phyloP scores from a whole-genome alignment of 2,113 vertebrate species.

The Orcinus orca region DNA sequence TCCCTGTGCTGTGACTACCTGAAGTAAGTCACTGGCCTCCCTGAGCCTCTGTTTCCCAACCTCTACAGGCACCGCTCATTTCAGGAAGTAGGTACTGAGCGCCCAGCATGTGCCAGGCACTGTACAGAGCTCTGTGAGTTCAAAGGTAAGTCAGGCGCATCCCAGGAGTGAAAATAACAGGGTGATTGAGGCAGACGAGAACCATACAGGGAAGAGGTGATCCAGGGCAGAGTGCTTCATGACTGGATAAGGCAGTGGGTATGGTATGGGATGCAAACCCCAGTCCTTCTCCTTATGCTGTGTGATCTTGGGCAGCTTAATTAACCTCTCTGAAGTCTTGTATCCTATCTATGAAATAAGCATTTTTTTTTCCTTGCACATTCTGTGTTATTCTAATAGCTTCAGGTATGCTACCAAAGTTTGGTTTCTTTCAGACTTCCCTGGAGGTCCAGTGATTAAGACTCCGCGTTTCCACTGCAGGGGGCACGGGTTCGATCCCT shows the following conservation, averaged over 20 bases:
- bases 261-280: not conserved
- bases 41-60: not conserved
- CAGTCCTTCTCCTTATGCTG: not conserved
- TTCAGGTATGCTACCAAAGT: not conserved
- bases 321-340: not conserved
- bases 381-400: not conserved
- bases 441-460: too few relatives aligned
- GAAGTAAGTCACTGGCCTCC: not conserved
- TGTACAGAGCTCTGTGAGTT: not conserved
- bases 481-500: too few relatives aligned
- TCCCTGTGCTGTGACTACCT: not conserved
- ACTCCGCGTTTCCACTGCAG: too few relatives aligned
- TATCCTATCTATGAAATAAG: not conserved
- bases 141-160: not conserved
- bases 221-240: not conserved
- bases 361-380: not conserved
- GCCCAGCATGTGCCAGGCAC: not conserved
- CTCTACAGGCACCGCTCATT: not conserved
- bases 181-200: not conserved
- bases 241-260: too few relatives aligned
- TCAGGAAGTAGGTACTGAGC: not conserved
- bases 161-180: not conserved
- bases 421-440: not conserved
- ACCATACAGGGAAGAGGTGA: accelerated
- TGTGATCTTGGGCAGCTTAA: not conserved